Percentiles rank a stretch among this genome's conserved stretches.
Evolutionary conservation across 2,113 vertebrate species (phyloP).

Genomic region (Garra rufa): DNA sequence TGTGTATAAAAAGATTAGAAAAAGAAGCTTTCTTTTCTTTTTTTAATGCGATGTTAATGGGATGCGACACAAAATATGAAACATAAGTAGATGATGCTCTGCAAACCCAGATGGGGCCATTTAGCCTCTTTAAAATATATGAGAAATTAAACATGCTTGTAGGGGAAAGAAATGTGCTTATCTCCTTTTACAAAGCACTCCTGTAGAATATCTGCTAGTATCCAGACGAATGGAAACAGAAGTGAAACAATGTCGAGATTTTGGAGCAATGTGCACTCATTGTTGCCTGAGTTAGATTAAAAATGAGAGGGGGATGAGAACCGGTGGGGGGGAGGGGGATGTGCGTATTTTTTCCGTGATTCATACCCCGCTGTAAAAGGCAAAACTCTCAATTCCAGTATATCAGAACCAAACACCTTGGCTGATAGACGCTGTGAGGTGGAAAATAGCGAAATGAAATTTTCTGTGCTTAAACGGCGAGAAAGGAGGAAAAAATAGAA

Average conservation of each 20-base stretch:
- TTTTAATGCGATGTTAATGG: slow-evolving; percentile 48
- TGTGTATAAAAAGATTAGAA: slow-evolving; percentile 42
- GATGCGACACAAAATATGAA: slow-evolving; percentile 55
- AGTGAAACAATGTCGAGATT: slow-evolving; percentile 65
- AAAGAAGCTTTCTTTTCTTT: slow-evolving; percentile 39
- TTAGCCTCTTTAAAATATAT: slow-evolving; percentile 57
- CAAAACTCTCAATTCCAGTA: slow-evolving; percentile 68
- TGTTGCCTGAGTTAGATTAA: slow-evolving; percentile 71
- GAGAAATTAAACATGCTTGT: slow-evolving; percentile 59
- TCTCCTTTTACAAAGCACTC: slow-evolving; percentile 64
- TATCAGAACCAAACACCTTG: slow-evolving; percentile 77
- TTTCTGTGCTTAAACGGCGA: slow-evolving; percentile 58
- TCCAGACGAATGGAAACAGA: slow-evolving; percentile 58
- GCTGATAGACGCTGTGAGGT: slow-evolving; percentile 66
- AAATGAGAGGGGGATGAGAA: slow-evolving; percentile 56
- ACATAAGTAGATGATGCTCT: slow-evolving; percentile 44
- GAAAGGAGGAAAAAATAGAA: slow-evolving; percentile 43
- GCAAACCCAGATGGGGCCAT: slow-evolving; percentile 54
- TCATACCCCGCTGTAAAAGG: slow-evolving; percentile 65
- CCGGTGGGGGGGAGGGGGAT: slow-evolving; percentile 38
- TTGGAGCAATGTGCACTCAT: slow-evolving; percentile 68
- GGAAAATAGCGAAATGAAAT: slow-evolving; percentile 68
- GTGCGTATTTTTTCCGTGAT: slow-evolving; percentile 52
- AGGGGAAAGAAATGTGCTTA: slow-evolving; percentile 61
- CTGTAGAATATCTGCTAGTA: slow-evolving; percentile 64